Conservation (phyloP, 1,140 invertebrate species). For the Babylonia areolata region DNA sequence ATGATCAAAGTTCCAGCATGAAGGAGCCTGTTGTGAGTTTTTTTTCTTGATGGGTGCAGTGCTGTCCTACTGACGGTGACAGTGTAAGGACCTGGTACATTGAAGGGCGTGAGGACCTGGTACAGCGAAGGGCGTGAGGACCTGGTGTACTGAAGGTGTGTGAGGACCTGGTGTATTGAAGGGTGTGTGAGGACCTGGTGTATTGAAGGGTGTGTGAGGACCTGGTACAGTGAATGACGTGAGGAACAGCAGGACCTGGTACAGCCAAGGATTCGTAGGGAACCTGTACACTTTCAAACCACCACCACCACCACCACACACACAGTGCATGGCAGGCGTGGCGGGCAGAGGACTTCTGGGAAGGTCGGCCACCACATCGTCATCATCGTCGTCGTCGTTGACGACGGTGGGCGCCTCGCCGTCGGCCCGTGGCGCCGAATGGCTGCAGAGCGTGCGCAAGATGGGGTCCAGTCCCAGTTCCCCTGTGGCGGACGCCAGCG, state of each 20-base stretch:
- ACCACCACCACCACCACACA: background rate
- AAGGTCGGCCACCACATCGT: conserved; percentile 16
- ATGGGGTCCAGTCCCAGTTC: conserved; percentile 60
- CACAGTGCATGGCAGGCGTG: conserved; percentile 49
- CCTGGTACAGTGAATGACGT: no score
- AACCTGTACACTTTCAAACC: background rate
- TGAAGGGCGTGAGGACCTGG: no score
- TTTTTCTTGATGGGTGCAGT: no score
- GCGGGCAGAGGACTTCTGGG: conserved; percentile 23
- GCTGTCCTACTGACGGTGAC: no score
- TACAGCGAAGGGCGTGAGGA: background rate
- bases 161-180: background rate
- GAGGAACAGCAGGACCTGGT: no score
- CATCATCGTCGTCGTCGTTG: background rate
- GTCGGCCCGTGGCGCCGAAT: conserved; percentile 53
- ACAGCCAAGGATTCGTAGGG: background rate
- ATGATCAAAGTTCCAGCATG: no score
- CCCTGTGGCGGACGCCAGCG: conserved; percentile 60
- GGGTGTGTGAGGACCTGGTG: no score
- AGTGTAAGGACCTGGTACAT: no score
- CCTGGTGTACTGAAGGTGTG: background rate
- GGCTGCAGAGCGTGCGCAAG: conserved; percentile 51
- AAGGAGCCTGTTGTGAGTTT: no score
- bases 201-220: no score
- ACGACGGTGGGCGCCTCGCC: conserved; percentile 28